Evolutionary conservation across 2,888 invertebrate genomes (phyloP).

Genomic region (Saturnia pavonia): DNA sequence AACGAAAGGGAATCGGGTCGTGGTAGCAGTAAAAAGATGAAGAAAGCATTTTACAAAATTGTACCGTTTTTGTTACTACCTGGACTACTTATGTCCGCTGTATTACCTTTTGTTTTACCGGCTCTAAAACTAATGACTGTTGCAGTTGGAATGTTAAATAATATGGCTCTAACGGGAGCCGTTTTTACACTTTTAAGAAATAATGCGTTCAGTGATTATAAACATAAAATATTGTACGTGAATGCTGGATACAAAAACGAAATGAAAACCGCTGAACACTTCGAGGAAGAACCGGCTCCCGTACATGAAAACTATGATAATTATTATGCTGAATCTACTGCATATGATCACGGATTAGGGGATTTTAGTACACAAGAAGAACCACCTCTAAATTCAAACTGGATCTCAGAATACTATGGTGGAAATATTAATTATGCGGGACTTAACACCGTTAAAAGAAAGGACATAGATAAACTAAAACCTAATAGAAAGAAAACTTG

Average conservation of each 20-base stretch:
- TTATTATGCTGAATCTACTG: conserved; percentile 22
- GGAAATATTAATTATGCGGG: conserved; percentile 21
- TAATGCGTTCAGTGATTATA: conserved; percentile 80
- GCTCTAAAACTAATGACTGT: conserved; percentile 85
- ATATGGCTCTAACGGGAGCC: conserved; percentile 85
- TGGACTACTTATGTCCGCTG: conserved; percentile 84
- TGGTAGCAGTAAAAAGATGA: conserved; percentile 60
- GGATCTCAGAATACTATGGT: conserved; percentile 40
- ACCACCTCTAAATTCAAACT: conserved; percentile 35
- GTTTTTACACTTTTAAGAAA: conserved; percentile 81
- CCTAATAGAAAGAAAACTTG: neutral
- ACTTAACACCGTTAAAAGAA: conserved; percentile 2
- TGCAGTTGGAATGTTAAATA: conserved; percentile 83
- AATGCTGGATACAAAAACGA: conserved; percentile 82
- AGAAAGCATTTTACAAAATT: conserved; percentile 59
- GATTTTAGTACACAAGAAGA: conserved; percentile 40
- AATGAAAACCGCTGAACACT: conserved; percentile 38
- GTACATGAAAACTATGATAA: conserved; percentile 30
- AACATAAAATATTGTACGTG: conserved; percentile 80
- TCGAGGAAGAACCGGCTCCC: conserved; percentile 23
- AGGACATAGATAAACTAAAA: neutral
- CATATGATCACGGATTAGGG: neutral
- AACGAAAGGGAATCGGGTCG: conserved; percentile 44
- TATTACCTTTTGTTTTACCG: conserved; percentile 86
- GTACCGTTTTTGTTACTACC: conserved; percentile 83